Evolutionary conservation across 2,888 invertebrate species (phyloP), one percentile per base, ranked within the genome.

Genomic region (Ophonus ardosiacus): DNA sequence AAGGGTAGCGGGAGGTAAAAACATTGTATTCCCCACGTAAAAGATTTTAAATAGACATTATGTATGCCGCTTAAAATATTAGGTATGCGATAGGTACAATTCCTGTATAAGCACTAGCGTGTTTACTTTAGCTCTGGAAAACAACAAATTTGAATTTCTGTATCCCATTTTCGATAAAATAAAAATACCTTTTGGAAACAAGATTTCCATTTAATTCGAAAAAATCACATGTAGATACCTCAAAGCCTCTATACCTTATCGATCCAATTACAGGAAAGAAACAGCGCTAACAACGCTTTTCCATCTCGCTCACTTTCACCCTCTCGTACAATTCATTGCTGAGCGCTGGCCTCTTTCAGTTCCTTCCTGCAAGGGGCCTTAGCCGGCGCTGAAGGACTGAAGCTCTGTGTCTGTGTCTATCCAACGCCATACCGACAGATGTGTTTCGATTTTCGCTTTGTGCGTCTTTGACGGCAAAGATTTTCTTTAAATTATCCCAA

Each of bases 381-480:
- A 31, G 31, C 31, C 31, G 31, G 31, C 31, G 43, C 43, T 51
- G 43, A 8, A 51, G 43, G 10, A 2, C 43, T 31, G 43, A 8
- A 51, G 43, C 43, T 51, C 43, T 8, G 10, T 51, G 5, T 31
- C 31, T 31, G 31, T 31, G 31, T 31, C 31, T 31, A 31, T 31
- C 31, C 31, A 31, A 24, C 13, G 21, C 24, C 15, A 63, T 63
- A 15, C 68, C 40, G 31, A 15, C 68, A 68, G 68, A 68, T 68
- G 68, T 68, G 68, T 68, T 68, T 68, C 68, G 68, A 68, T 68
- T 68, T 68, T 68, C 31, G 68, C 68, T 68, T 68, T 68, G 68
- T 68, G 38, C 31, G 24, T 15, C 63, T 63, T 63, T 63, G 31
- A 63, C 31, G 21, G 63, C 13, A 24, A 10, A 7, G 63, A 68